These are phyloP conservation scores for Panagrolaimus sp. DNA, from an alignment of 1,140 invertebrate genomes.

Conservation along the genomic window DNA sequence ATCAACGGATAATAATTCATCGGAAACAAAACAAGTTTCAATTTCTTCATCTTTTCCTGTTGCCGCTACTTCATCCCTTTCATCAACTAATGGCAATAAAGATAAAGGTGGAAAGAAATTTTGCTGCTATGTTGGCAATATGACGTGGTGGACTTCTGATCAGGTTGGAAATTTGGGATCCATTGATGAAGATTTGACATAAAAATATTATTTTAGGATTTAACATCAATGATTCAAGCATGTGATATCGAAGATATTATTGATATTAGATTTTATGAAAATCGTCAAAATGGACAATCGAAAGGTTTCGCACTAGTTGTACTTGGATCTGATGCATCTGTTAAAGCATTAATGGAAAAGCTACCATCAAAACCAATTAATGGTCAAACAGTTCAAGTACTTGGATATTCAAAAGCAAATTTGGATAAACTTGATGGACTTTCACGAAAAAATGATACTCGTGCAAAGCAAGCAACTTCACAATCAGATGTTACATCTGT, in stretches of 20 bases:
- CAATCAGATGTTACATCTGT: slow-evolving; percentile 73
- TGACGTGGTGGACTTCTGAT: slow-evolving; percentile 59
- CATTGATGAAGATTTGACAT: neutral
- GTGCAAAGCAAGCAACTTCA: slow-evolving; percentile 62
- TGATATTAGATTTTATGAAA: slow-evolving; percentile 99
- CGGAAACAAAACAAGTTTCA: neutral
- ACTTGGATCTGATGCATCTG: slow-evolving; percentile 81
- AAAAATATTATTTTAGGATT: too few species aligned
- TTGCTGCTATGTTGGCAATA: slow-evolving; percentile 56
- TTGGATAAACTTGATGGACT: slow-evolving; percentile 67
- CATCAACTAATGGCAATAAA: neutral
- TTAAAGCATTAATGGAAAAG: slow-evolving; percentile 81
- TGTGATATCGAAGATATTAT: slow-evolving; percentile 81
- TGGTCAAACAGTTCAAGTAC: slow-evolving; percentile 86
- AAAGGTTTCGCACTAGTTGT: slow-evolving; percentile 91
- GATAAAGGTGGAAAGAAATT: slow-evolving; percentile 41
- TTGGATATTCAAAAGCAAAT: slow-evolving; percentile 86
- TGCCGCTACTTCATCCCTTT: slow-evolving; percentile 1
- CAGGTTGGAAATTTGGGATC: slow-evolving; percentile 32
- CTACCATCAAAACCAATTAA: slow-evolving; percentile 81
- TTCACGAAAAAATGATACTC: slow-evolving; percentile 59
- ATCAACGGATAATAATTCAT: too few species aligned
- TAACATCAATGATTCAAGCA: slow-evolving; percentile 32
- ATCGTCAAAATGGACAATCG: slow-evolving; percentile 95
- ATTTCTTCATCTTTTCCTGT: neutral